A percentile compares a stretch with the other conserved stretches of the same genome.
These are phyloP conservation scores for Diplodus sargus DNA, from an alignment of 2,797 vertebrate species.

Conservation along the genomic window DNA sequence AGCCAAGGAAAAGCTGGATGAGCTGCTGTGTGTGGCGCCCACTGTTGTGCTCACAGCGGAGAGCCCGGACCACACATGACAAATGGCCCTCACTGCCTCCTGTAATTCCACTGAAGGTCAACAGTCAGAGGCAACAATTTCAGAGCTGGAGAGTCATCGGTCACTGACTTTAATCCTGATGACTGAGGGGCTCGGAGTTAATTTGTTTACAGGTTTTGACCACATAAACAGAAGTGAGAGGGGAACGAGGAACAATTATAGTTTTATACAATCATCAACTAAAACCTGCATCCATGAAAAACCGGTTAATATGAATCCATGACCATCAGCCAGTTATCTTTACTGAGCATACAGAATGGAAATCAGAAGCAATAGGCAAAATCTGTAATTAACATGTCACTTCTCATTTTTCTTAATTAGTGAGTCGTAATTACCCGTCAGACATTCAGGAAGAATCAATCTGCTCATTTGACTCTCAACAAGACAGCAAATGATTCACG, in stretches of 20 bases:
- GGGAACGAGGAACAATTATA: not conserved
- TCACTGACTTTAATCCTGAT: slow-evolving; percentile 33
- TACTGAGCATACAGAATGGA: not conserved
- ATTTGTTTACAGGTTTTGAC: slow-evolving; percentile 42
- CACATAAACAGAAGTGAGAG: not conserved
- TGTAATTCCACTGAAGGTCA: slow-evolving; percentile 72
- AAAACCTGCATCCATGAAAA: not conserved
- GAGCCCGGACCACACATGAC: slow-evolving; percentile 49
- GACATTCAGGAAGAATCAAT: not conserved
- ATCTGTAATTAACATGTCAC: not conserved
- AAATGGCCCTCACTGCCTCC: slow-evolving; percentile 51
- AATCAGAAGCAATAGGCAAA: not conserved
- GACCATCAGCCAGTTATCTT: not conserved
- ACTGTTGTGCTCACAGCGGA: slow-evolving; percentile 52
- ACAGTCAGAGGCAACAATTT: slow-evolving; percentile 42
- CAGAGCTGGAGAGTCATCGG: slow-evolving; percentile 17
- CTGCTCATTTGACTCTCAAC: not conserved
- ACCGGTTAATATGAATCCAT: not conserved
- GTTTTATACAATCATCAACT: fast-evolving
- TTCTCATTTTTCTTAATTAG: not conserved
- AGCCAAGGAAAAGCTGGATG: slow-evolving; percentile 59
- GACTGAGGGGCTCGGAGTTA: slow-evolving; percentile 11
- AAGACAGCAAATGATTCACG: not conserved
- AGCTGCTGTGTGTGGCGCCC: slow-evolving; percentile 14
- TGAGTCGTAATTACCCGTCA: not conserved